These are phyloP conservation scores for Metopolophium dirhodum DNA, from an alignment of 1,140 invertebrate species.

Conservation along the genomic window DNA sequence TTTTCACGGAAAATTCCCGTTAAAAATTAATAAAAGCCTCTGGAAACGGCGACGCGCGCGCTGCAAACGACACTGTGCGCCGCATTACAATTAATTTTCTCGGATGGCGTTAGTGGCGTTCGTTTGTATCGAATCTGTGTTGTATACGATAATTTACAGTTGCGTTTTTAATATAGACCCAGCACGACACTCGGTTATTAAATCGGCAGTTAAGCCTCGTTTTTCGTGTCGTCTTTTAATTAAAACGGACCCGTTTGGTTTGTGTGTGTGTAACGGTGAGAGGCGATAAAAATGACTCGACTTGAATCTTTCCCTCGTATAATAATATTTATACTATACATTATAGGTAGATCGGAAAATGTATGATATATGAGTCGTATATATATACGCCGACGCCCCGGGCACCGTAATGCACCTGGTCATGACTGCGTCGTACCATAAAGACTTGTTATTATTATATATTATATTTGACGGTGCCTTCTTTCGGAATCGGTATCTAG, in stretches of 20 bases:
- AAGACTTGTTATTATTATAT: background rate
- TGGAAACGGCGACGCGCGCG: background rate
- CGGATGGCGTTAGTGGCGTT: background rate
- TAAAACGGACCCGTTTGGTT: constrained; percentile 5
- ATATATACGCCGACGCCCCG: background rate
- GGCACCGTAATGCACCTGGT: background rate
- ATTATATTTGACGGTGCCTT: background rate
- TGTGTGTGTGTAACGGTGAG: background rate
- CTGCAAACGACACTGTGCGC: background rate
- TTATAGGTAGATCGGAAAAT: background rate
- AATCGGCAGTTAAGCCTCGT: constrained; percentile 33
- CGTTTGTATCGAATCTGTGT: constrained; percentile 40
- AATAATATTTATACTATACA: background rate
- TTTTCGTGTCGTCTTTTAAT: constrained; percentile 47
- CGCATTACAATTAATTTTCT: constrained; percentile 18
- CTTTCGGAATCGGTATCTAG: background rate
- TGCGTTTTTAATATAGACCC: constrained; percentile 50
- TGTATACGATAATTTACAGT: constrained; percentile 22
- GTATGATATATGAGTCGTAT: background rate
- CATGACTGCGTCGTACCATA: background rate
- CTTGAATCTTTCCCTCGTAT: background rate
- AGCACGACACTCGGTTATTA: constrained; percentile 53
- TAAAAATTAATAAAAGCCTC: constrained; percentile 17
- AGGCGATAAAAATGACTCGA: background rate
- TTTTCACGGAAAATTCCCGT: background rate